phyloP scores from a whole-genome alignment of 1,140 invertebrate species.

The Drosophila takahashii region DNA sequence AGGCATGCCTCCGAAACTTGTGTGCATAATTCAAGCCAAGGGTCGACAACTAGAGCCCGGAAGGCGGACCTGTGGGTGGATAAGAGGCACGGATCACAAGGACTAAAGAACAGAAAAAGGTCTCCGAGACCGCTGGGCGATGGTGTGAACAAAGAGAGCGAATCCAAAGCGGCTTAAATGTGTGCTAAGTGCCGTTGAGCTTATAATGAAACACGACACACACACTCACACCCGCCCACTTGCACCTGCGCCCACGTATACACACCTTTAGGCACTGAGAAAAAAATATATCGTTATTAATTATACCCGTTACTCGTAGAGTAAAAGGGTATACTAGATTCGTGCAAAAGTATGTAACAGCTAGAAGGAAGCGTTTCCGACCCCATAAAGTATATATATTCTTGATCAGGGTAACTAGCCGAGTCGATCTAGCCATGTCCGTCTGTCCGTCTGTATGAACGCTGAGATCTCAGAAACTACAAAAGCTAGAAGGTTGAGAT shows the following conservation, averaged over 20 bases:
- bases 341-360: too few relatives aligned
- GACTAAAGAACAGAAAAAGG: conserved; percentile 31
- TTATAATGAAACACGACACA: conserved; percentile 66
- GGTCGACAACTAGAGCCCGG: conserved; percentile 32
- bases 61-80: neutral
- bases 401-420: too few relatives aligned
- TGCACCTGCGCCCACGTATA: conserved; percentile 13
- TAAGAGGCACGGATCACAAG: conserved; percentile 7
- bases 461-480: too few relatives aligned
- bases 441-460: too few relatives aligned
- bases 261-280: conserved; percentile 2
- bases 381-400: too few relatives aligned
- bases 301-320: too few relatives aligned
- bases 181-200: conserved; percentile 78
- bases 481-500: too few relatives aligned
- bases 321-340: too few relatives aligned
- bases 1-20: conserved; percentile 35
- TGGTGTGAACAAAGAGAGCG: conserved; percentile 41
- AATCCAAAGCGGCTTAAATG: conserved; percentile 78
- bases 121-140: conserved; percentile 7
- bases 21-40: conserved; percentile 56
- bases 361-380: too few relatives aligned
- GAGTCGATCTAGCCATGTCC: too few relatives aligned
- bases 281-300: neutral
- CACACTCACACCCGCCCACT: conserved; percentile 18